Percentiles rank a stretch among this genome's conserved stretches.
Conservation (phyloP, 1,140 invertebrate species). For the Magallana gigas region DNA sequence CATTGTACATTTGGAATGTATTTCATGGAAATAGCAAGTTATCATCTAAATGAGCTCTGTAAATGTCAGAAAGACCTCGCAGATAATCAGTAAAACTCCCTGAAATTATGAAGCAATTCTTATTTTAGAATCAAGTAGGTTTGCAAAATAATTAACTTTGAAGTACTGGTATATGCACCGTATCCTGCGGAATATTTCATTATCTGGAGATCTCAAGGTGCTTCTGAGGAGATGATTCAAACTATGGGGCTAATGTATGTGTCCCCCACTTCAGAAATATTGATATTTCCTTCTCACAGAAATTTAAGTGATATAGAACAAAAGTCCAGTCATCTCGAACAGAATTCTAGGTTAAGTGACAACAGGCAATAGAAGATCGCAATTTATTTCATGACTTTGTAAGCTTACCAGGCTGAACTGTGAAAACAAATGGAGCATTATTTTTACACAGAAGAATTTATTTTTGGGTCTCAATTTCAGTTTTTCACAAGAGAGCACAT, state of each 20-base stretch:
- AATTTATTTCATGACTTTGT: slow-evolving; percentile 14
- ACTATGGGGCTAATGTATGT: not conserved
- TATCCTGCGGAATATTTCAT: not conserved
- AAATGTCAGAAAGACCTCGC: too few species aligned
- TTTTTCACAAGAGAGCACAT: slow-evolving; percentile 5
- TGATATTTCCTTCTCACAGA: not conserved
- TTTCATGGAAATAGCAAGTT: too few species aligned
- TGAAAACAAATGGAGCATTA: slow-evolving; percentile 22
- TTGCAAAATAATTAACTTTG: not conserved
- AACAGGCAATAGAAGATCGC: not conserved
- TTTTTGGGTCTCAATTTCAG: not conserved
- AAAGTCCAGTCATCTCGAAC: not conserved
- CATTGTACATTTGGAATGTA: too few species aligned
- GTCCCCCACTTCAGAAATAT: slow-evolving; percentile 7
- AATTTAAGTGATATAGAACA: not conserved
- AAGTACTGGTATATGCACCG: not conserved
- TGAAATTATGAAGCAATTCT: not conserved
- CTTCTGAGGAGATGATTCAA: not conserved
- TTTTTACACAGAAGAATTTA: slow-evolving; percentile 5
- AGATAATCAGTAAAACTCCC: too few species aligned
- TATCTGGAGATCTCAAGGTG: not conserved
- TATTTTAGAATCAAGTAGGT: not conserved
- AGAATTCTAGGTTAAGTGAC: not conserved
- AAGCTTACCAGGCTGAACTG: not conserved
- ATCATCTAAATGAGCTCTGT: too few species aligned